Base-by-base conservation (phyloP, 2,113 vertebrate species). In the Anolis sagrei region DNA sequence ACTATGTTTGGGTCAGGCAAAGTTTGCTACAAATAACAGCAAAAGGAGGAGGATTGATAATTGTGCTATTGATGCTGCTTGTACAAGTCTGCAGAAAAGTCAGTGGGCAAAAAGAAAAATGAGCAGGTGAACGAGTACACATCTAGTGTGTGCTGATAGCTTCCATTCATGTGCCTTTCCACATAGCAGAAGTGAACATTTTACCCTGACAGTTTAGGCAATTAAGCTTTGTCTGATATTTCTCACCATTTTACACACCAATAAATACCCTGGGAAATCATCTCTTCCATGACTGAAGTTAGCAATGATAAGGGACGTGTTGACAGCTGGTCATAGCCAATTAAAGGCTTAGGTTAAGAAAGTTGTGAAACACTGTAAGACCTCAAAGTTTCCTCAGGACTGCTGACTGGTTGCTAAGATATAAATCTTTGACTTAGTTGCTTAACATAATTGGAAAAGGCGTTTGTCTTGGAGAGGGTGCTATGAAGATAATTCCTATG, bases 381-480 rank as follows among this genome's bases (percentile, higher is more conserved):
- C 81, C 19, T 89, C 74, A 34, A 83, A 72, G 81, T 86, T 84
- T 84, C 58, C 88, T 90, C 92, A 85, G 87, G 83, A 21, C 64
- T 80, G 61, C 1, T 44, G 82, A n/a, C 84, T 88, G 87, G n/a
- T 90, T 92, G 23, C 51, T 74, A 74, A 85, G 66, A 69, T 88
- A 61, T 32, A 75, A 79, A 90, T n/a, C 13, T 70, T 74, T 34
- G 9, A 19, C 2, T 76, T 48, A 85, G 89, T 93, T 86, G 85
- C 62, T 73, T 86, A 64, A 58, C 54, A 8, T 79, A 27, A 61
- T 89, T 81, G 83, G 39, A 76, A 72, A 14, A 84, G 2, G 73
- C 49, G 77, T 90, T 90, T 73, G 54, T 83, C 87, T 92, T 87
- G 72, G 48, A 16, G 4, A 58, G 16, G 54, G 16, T 58, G 54